Evolutionary conservation across 2,888 invertebrate species (phyloP).

Genomic region (Caenorhabditis plicata): DNA sequence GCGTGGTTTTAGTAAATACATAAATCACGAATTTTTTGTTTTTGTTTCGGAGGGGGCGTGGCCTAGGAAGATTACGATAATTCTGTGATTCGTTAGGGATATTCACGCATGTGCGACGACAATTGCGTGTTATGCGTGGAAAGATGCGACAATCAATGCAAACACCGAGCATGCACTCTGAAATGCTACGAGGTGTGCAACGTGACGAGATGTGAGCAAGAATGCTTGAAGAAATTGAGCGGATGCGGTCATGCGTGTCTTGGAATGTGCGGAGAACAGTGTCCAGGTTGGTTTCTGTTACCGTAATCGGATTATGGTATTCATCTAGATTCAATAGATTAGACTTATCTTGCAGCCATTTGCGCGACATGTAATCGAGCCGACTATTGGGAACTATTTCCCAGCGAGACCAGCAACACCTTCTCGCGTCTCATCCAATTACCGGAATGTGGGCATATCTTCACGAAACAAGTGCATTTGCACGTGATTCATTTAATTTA

Average conservation of each 20-base stretch:
- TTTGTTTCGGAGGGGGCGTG: no score
- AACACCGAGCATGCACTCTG: slow-evolving; percentile 64
- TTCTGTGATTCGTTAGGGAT: slow-evolving; percentile 15
- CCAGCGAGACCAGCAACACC: not conserved
- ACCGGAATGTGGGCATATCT: slow-evolving; percentile 33
- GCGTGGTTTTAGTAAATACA: no score
- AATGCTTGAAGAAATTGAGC: slow-evolving; percentile 64
- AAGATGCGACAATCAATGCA: slow-evolving; percentile 66
- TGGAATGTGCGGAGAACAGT: slow-evolving; percentile 76
- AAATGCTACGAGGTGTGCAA: slow-evolving; percentile 66
- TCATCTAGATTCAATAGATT: not conserved
- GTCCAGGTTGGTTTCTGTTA: slow-evolving; percentile 68
- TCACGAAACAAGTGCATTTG: no score
- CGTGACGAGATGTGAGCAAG: slow-evolving; percentile 66
- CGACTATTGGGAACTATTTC: slow-evolving; percentile 43
- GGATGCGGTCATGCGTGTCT: slow-evolving; percentile 75
- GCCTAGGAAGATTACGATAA: no score
- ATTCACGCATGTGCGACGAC: slow-evolving; percentile 47
- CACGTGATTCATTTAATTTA: no score
- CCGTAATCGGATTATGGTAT: not conserved
- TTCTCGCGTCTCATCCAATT: slow-evolving; percentile 32
- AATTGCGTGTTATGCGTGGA: slow-evolving; percentile 65
- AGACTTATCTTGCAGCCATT: slow-evolving; percentile 45
- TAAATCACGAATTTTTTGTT: no score
- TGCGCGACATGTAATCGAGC: slow-evolving; percentile 71